Evolutionary conservation across 1,140 invertebrate genomes (phyloP), one percentile per base, ranked within the genome.

Genomic region (Magallana gigas): DNA sequence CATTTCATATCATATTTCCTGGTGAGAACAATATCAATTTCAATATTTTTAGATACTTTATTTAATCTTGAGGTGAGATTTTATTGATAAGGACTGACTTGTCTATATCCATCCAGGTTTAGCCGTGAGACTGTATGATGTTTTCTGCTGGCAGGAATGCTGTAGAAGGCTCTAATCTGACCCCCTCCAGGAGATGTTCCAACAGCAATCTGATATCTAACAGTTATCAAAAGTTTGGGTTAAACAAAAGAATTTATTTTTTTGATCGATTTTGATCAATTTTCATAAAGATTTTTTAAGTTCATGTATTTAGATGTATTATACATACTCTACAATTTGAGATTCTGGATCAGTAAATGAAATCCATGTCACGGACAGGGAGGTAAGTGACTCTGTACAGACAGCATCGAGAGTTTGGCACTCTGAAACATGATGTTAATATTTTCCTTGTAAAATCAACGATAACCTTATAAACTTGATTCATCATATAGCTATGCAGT

Each of bases 291-390:
- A 48, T 48, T 48, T 1, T 48, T 48, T 1, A 48, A 1, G 36
- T 48, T 48, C 36, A 4, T 48, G 57, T 57, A 29, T 12, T n/a
- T 1, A n/a, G 7, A 57, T 8, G 9, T 57, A 57, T 18, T 18
- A 12, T 57, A 90, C 88, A 8, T 88, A 92, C 91, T 87, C 84
- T 57, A 57, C 36, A 48, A 92, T 91, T 4, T 64, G 81, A 18
- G 91, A 91, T 84, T 92, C 91, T 56, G 85, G 68, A 80, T 92
- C 91, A 57, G 59, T 86, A 83, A 92, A 92, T 59, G 88, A 81
- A 57, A 84, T 80, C 91, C 91, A 92, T 36, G 91, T 88, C 11
- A 91, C 87, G 4, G 87, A 58, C 11, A 92, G 56, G n/a, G 85
- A 83, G 4, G 90, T 90, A 11, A 92, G 16, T 3, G 91, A 90